phyloP scores from a whole-genome alignment of 2,888 invertebrate genomes.

The Melolontha melolontha region DNA sequence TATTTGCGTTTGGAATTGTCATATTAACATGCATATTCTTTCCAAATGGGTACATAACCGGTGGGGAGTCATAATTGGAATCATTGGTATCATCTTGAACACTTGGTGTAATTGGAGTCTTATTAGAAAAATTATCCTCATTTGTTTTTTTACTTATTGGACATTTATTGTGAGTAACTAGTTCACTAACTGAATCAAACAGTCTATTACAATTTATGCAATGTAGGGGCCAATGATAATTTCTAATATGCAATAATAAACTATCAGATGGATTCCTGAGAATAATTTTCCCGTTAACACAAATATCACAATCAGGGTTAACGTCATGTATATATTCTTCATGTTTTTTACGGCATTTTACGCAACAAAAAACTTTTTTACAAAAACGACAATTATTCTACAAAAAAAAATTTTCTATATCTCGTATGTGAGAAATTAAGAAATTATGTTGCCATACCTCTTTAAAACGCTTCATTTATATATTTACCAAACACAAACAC shows the following conservation, averaged over 20 bases:
- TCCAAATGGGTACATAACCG: constrained; percentile 43
- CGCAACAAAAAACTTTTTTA: constrained; percentile 58
- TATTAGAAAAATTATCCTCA: constrained; percentile 1
- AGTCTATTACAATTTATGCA: constrained; percentile 56
- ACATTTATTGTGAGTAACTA: constrained; percentile 54
- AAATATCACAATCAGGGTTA: constrained; percentile 57
- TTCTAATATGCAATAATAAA: constrained; percentile 55
- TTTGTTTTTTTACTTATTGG: constrained; percentile 45
- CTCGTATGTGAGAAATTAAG: constrained; percentile 16
- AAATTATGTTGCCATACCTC: constrained; percentile 10
- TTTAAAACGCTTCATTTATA: constrained; percentile 1
- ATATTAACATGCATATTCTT: constrained; percentile 40
- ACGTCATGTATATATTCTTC: constrained; percentile 55
- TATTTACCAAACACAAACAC: too few species aligned
- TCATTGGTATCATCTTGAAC: constrained; percentile 28
- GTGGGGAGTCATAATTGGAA: constrained; percentile 48
- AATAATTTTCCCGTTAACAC: constrained; percentile 54
- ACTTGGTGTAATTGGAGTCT: constrained; percentile 39
- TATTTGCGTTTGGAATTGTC: constrained; percentile 35
- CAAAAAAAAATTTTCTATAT: constrained; percentile 46
- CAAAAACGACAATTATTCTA: constrained; percentile 59
- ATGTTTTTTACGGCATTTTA: constrained; percentile 57
- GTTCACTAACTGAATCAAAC: constrained; percentile 53
- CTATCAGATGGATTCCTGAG: constrained; percentile 48
- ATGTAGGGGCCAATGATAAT: constrained; percentile 57